A percentile compares a stretch with the other conserved stretches of the same genome.
These are phyloP conservation scores for Carpatolechia fugitivella DNA, from an alignment of 2,888 invertebrate species.

Conservation along the genomic window DNA sequence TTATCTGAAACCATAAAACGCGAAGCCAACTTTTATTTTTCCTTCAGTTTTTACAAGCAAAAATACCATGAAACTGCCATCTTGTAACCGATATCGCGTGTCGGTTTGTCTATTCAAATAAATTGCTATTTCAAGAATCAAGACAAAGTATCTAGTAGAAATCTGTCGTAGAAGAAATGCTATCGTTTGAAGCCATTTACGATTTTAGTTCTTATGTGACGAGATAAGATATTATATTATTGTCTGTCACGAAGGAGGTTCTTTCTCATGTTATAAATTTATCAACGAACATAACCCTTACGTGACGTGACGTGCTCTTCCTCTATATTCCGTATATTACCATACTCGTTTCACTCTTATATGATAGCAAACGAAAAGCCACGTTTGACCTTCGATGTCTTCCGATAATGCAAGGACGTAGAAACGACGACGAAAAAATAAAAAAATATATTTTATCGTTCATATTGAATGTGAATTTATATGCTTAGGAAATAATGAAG, in stretches of 20 bases:
- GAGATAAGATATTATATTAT: too few relatives aligned
- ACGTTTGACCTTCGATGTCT: background rate
- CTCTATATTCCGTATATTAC: too few relatives aligned
- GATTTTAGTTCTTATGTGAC: background rate
- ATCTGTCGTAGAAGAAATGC: too few relatives aligned
- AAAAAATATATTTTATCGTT: too few relatives aligned
- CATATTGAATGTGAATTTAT: background rate
- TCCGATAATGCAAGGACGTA: background rate
- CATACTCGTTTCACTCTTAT: too few relatives aligned
- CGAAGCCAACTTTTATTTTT: background rate
- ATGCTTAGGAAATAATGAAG: background rate
- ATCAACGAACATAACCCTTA: too few relatives aligned
- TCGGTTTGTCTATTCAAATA: slow-evolving; percentile 7
- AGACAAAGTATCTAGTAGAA: background rate
- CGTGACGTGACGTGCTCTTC: too few relatives aligned
- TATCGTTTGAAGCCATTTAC: background rate
- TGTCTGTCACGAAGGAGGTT: too few relatives aligned
- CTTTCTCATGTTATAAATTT: too few relatives aligned
- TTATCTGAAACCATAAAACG: slow-evolving; percentile 79
- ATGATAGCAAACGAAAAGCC: background rate
- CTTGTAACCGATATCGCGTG: slow-evolving; percentile 21
- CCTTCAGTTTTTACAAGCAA: background rate
- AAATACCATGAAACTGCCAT: slow-evolving; percentile 2
- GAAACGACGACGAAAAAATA: background rate
- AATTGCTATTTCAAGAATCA: slow-evolving; percentile 9